These are phyloP conservation scores for Petrocephalus sullivani DNA, from an alignment of 2,797 vertebrate genomes.

Conservation along the genomic window DNA sequence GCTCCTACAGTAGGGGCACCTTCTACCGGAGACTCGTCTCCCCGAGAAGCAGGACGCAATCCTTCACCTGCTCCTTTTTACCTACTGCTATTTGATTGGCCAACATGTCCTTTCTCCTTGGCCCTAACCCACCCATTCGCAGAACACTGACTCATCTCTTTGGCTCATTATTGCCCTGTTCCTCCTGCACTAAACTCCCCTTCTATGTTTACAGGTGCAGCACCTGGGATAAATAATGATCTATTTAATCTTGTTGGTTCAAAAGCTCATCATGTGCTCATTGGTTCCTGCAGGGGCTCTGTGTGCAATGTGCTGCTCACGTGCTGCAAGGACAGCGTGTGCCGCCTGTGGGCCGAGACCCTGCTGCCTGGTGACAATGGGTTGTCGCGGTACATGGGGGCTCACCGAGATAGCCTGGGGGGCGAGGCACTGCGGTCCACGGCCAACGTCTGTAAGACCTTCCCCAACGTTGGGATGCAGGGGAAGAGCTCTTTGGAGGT, in stretches of 20 bases:
- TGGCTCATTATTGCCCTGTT: background rate
- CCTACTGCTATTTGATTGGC: background rate
- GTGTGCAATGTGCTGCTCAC: conserved; percentile 93
- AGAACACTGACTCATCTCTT: background rate
- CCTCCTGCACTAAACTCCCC: background rate
- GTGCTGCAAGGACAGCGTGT: conserved; percentile 96
- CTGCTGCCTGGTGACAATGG: conserved; percentile 89
- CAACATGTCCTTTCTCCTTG: background rate
- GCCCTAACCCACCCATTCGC: background rate
- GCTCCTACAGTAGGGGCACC: background rate
- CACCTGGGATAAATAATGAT: background rate
- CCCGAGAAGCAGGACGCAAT: background rate
- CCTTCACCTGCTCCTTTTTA: background rate
- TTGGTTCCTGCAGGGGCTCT: conserved; percentile 64
- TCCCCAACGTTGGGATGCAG: conserved; percentile 64
- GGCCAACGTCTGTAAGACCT: conserved; percentile 65
- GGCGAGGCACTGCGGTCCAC: conserved; percentile 55
- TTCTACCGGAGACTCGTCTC: background rate
- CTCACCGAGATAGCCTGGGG: conserved; percentile 49
- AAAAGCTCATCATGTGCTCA: background rate
- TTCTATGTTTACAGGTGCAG: background rate
- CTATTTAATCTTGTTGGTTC: background rate
- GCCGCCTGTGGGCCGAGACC: conserved; percentile 95
- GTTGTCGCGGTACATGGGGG: conserved; percentile 70
- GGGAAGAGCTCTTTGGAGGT: conserved; percentile 72